These are phyloP conservation scores for Luperina nickerlii DNA, from an alignment of 2,888 invertebrate genomes.

Conservation along the genomic window DNA sequence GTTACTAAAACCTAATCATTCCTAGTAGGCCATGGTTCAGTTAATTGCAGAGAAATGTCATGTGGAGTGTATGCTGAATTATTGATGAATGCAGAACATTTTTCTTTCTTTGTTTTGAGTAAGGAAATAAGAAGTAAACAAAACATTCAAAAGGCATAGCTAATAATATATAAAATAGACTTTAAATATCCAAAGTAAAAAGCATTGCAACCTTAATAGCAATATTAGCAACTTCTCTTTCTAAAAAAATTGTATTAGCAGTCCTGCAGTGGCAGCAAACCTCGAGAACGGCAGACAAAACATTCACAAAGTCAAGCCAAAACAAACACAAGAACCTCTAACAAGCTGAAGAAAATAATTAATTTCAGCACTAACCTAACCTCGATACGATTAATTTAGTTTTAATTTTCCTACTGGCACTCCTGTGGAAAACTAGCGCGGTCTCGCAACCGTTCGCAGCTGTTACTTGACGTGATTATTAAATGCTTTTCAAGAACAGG, in stretches of 20 bases:
- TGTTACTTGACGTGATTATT: conserved; percentile 88
- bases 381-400: conserved; percentile 78
- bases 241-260: not conserved
- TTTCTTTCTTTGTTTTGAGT: too few species aligned
- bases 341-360: conserved; percentile 57
- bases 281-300: conserved; percentile 2
- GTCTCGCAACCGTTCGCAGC: conserved; percentile 80
- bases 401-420: conserved; percentile 82
- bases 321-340: conserved; percentile 18
- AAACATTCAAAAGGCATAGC: too few species aligned
- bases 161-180: too few species aligned
- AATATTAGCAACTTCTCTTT: not conserved
- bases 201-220: too few species aligned
- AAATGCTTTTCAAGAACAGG: conserved; percentile 90
- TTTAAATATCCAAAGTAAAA: not conserved
- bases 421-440: conserved; percentile 83
- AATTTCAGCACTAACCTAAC: conserved; percentile 52
- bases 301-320: conserved; percentile 12
- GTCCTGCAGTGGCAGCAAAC: too few species aligned
- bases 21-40: too few species aligned
- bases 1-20: conserved; percentile 24
- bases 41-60: not conserved
- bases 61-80: too few species aligned
- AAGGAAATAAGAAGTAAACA: too few species aligned
- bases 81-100: too few species aligned